Base-by-base conservation (phyloP, 2,113 vertebrate species). In the Numenius arquata region DNA sequence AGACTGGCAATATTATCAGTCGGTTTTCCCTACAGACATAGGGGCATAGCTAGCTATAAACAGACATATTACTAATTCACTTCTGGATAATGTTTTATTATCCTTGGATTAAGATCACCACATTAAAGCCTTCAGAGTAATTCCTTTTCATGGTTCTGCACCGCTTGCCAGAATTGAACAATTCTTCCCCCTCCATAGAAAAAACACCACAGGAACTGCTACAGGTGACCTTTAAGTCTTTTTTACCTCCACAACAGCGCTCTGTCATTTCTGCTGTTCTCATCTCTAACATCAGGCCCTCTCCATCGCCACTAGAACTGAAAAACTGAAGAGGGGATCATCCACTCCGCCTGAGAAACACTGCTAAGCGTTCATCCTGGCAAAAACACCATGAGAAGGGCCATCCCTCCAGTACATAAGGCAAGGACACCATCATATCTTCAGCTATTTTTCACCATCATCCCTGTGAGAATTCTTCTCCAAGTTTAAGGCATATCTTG, bases 401-500 rank as follows among this genome's bases (percentile, higher is more conserved):
- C 22, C 40, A 2, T 66, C 48, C 11, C 38, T 17, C 23, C 1
- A 2, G 25, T 6, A 34, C 18, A 21, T 19, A 5, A 36, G 27
- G 14, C 86, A 66, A 26, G 48, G 38, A 52, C 23, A 48, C 34
- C 17, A 53, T 1, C 7, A 3, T 8, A 8, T 15, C 87, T 85
- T 23, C 0, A 38, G 23, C 23, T 67, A 36, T 7, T 85, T 66
- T 55, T 40, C 85, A 52, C 36, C 34, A 23, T 20, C 85, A 53
- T 5, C n/a, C 41, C 61, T 21, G 7, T 3, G 47, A 38, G 1
- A 43, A 13, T 48, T 55, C 36, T 55, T 41, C 27, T 1, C 0
- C 8, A 27, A 75, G 7, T 75, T 78, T 67, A 19, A 50, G 48
- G 85, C 29, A 15, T 15, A 47, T 22, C 71, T 62, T 38, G 10